Conservation (phyloP, 2,113 vertebrate species). For the Conger conger region DNA sequence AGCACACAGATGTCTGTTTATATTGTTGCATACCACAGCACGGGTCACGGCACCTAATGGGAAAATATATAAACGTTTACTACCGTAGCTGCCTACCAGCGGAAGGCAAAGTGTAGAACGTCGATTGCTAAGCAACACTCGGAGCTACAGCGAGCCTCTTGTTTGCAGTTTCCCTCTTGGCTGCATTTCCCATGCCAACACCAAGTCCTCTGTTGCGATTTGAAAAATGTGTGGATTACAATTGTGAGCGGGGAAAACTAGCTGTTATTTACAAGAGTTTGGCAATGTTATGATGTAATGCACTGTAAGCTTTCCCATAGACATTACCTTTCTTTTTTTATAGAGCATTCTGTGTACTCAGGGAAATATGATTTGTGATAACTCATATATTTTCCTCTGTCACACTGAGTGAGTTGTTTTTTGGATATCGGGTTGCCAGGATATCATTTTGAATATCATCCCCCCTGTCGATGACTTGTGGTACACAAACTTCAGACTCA, state of each 20-base stretch:
- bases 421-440: constrained; percentile 4
- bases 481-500: background rate
- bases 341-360: background rate
- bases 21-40: constrained; percentile 27
- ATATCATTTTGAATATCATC: background rate
- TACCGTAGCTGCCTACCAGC: background rate
- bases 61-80: background rate
- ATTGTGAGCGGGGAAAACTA: constrained; percentile 16
- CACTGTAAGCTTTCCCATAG: background rate
- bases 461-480: background rate
- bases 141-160: constrained; percentile 11
- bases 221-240: constrained; percentile 42
- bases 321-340: background rate
- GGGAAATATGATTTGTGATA: background rate
- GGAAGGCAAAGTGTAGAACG: background rate
- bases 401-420: background rate
- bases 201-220: constrained; percentile 33
- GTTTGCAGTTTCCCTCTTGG: background rate
- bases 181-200: background rate
- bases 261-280: constrained; percentile 47
- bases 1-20: constrained; percentile 56
- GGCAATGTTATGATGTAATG: constrained; percentile 36
- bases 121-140: background rate
- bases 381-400: background rate
- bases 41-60: background rate